Evolutionary conservation across 2,888 invertebrate genomes (phyloP).

Genomic region (Nemapogon koenigi): DNA sequence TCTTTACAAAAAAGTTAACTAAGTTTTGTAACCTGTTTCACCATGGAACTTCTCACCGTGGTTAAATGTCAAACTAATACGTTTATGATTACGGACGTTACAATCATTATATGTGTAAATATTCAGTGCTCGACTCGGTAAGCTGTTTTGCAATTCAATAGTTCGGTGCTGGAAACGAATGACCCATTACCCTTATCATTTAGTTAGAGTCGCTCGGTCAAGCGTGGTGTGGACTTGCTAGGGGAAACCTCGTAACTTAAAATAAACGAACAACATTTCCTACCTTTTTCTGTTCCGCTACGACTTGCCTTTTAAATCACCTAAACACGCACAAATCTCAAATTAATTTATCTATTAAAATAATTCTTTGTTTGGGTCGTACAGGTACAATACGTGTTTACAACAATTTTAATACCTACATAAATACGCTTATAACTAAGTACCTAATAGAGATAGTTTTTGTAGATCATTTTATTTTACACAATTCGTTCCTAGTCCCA

Average conservation of each 20-base stretch:
- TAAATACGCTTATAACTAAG: too few relatives aligned
- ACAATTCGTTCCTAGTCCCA: too few relatives aligned
- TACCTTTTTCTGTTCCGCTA: slow-evolving; percentile 16
- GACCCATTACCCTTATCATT: slow-evolving; percentile 35
- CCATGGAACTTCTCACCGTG: slow-evolving; percentile 7
- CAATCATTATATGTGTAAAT: slow-evolving; percentile 46
- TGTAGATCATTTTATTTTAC: too few relatives aligned
- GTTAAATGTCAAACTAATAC: slow-evolving; percentile 35
- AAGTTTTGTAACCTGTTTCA: too few relatives aligned
- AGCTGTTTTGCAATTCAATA: slow-evolving; percentile 51
- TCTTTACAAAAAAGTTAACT: not conserved
- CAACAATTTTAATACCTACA: too few relatives aligned
- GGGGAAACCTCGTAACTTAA: slow-evolving; percentile 15
- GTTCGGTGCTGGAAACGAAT: slow-evolving; percentile 35
- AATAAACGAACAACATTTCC: slow-evolving; percentile 18
- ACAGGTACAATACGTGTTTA: too few relatives aligned
- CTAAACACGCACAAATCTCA: too few relatives aligned
- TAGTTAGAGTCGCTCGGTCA: slow-evolving; percentile 19
- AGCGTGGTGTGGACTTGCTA: slow-evolving; percentile 17
- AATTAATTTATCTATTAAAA: too few relatives aligned
- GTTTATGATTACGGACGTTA: slow-evolving; percentile 29
- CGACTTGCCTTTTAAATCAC: slow-evolving; percentile 15
- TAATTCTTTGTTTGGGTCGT: too few relatives aligned
- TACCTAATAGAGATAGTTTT: too few relatives aligned
- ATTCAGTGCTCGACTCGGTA: slow-evolving; percentile 34